Base-by-base conservation (phyloP, 2,113 vertebrate species). In the Myxocyprinus asiaticus region DNA sequence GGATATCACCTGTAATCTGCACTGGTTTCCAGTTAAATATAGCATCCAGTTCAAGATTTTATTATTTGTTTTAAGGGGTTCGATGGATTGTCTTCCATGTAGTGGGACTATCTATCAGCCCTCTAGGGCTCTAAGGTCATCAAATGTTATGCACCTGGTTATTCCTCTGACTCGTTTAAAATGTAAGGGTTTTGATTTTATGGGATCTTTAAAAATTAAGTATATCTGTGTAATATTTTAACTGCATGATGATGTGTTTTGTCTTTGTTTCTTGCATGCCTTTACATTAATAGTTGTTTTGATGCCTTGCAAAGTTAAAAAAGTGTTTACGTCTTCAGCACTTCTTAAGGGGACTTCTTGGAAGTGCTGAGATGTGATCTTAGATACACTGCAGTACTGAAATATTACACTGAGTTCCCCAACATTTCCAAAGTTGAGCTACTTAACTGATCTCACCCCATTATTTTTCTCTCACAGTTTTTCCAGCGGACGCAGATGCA, bases 401-500 rank as follows among this genome's bases (percentile, higher is more conserved):
- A 42, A 71, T 44, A 0, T 59, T 59, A 45, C 42, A 15, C 3
- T 10, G 9, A 7, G 53, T 45, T 58, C 45, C 12, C 42, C 14
- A 15, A 7, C 4, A 0, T 66, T 47, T 45, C 14, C 9, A 47
- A 72, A 56, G 9, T 7, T 15, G 14, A 72, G 9, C 43, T 4
- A 17, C n/a, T 5, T 65, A 55, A 59, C 51, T 67, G 10, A 72
- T 44, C 22, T 6, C 43, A 83, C 80, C 79, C 51, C 77, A 5
- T 33, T 33, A 33, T 33, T 3, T 33, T 33, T 33, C 22, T 33
- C 22, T 33, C 33, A 59, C 67, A 98, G 97, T 98, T 99, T 97
- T 99, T 99, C 81, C 98, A 95, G 94, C 96, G 98, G 93, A 91
- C 97, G 84, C 97, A 96, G 88, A 95, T 98, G 88, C 98, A 98